Evolutionary conservation across 2,797 vertebrate species (phyloP), one percentile per base, ranked within the genome.

Genomic region (Mallotus villosus): DNA sequence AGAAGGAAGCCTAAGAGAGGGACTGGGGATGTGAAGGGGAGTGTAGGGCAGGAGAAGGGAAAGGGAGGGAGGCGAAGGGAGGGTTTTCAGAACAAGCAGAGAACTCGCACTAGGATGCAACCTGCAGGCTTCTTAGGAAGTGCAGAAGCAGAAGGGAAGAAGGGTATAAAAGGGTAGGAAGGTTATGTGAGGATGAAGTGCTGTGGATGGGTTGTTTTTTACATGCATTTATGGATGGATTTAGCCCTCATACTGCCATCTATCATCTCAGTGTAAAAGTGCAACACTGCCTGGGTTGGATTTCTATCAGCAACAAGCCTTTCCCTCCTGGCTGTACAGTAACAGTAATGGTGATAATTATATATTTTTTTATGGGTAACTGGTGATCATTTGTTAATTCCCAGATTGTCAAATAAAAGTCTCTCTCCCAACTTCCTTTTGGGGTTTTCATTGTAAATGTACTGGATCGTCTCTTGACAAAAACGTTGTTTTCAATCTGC

Each of bases 11-110:
- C 34, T 19, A 46, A 53, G 16, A 46, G 55, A 59, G 27, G 22
- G 24, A 25, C 11, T 34, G 29, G 16, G 27, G 29, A 37, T 25
- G 16, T 34, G 53, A 21, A 32, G 24, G 55, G 24, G 53, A 32
- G 64, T 6, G 46, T 27, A 46, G 51, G 27, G 1, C 80, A 78
- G 78, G 75, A 62, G 19, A 27, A 78, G 65, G 72, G 51, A 29
- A 46, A 68, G 32, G 46, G 63, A 62, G 75, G 70, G 27, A 61
- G 69, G 34, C 5, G 68, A 51, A 46, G 53, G 24, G 17, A n/a
- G n/a, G n/a, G 55, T 5, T 22, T 58, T 2, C 55, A 9, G 21
- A n/a, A 53, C 51, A 14, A 14, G 19, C 51, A 12, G 11, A 7
- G 37, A 41, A 12, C 6, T 6, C 1, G 37, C 37, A 11, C 4